Percentiles rank a stretch among this genome's conserved stretches.
phyloP scores from a whole-genome alignment of 1,140 invertebrate species.

The Solenopsis invicta region DNA sequence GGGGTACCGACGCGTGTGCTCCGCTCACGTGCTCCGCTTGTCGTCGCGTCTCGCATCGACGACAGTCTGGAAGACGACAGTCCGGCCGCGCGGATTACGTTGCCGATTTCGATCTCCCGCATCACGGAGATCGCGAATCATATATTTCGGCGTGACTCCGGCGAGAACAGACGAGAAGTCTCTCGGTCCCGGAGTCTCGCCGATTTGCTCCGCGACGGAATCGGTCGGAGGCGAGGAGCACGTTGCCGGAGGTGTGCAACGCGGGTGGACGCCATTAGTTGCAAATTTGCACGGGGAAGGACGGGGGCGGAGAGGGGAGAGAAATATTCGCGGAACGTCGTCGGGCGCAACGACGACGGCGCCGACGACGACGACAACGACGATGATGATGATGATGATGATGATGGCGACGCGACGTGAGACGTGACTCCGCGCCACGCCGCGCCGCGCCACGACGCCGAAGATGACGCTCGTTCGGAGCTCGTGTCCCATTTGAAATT shows the following conservation, averaged over 20 bases:
- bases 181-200: background rate
- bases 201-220: background rate
- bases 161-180: no score
- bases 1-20: no score
- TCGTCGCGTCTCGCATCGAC: background rate
- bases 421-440: no score
- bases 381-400: no score
- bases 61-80: background rate
- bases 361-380: background rate
- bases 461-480: background rate
- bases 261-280: slow-evolving; percentile 28
- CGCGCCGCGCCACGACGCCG: background rate
- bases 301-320: background rate
- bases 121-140: no score
- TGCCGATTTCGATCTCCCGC: background rate
- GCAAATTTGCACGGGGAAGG: background rate
- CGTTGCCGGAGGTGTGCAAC: background rate
- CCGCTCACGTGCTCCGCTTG: no score
- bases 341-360: background rate
- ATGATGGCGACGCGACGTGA: background rate
- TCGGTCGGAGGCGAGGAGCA: no score
- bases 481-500: slow-evolving; percentile 9
- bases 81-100: background rate
- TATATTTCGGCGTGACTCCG: no score
- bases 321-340: background rate